Evolutionary conservation across 2,797 vertebrate genomes (phyloP).

Genomic region (Pseudochaenichthys georgianus): DNA sequence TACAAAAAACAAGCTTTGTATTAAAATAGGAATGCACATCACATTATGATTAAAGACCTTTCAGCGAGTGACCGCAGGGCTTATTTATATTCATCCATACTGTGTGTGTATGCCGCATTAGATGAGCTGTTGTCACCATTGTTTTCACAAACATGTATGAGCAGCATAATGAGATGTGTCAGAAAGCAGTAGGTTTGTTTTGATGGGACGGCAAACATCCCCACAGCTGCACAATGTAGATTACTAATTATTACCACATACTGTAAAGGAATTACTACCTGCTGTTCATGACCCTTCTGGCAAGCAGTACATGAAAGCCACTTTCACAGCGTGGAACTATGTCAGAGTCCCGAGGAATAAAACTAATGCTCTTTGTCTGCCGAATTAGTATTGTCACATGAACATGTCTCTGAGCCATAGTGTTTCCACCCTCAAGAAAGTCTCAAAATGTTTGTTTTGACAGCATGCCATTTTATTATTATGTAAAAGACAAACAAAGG

Average conservation of each 20-base stretch:
- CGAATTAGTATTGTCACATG: constrained; percentile 26
- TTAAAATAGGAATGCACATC: constrained; percentile 10
- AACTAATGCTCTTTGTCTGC: constrained; percentile 26
- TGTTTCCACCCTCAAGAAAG: neutral
- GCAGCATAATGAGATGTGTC: constrained; percentile 56
- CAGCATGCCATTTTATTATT: neutral
- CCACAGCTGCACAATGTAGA: constrained; percentile 61
- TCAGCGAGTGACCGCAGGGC: constrained; percentile 28
- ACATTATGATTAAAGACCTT: constrained; percentile 22
- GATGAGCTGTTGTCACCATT: constrained; percentile 22
- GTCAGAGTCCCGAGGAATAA: constrained; percentile 23
- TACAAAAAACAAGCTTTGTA: constrained; percentile 6
- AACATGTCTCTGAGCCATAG: constrained; percentile 1
- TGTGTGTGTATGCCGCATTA: constrained; percentile 7
- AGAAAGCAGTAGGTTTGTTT: constrained; percentile 27
- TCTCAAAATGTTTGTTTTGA: constrained; percentile 4
- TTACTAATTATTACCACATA: constrained; percentile 66
- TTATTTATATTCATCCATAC: constrained; percentile 34
- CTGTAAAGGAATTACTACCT: constrained; percentile 61
- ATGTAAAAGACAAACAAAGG: neutral
- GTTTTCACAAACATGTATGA: constrained; percentile 42
- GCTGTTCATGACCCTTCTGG: constrained; percentile 55
- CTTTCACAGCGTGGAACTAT: constrained; percentile 50
- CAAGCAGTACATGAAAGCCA: constrained; percentile 55
- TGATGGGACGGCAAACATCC: constrained; percentile 51